A percentile compares a stretch with the other conserved stretches of the same genome.
These are phyloP conservation scores for Neosilurus hyrtlii DNA, from an alignment of 2,797 vertebrate species.

Conservation along the genomic window DNA sequence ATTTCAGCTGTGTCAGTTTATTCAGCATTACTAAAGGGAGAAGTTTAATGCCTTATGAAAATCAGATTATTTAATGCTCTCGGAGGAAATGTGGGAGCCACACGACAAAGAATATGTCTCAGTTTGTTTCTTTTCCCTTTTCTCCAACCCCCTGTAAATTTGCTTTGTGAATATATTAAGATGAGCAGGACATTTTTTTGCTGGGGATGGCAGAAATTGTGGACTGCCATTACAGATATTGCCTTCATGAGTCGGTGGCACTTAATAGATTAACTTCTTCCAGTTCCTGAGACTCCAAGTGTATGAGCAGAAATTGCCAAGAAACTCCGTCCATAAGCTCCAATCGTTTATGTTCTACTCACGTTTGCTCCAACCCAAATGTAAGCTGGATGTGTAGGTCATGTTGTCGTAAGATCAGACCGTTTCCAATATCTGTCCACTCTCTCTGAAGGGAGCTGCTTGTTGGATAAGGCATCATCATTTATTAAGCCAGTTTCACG, in stretches of 20 bases:
- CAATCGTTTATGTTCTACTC: background rate
- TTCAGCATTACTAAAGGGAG: background rate
- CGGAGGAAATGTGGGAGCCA: background rate
- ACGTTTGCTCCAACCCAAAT: background rate
- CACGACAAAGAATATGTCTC: background rate
- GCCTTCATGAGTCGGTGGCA: constrained; percentile 13
- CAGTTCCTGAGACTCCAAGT: background rate
- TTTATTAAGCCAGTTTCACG: background rate
- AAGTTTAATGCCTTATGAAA: background rate
- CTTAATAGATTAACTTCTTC: constrained; percentile 28
- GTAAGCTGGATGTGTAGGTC: background rate
- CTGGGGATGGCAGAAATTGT: constrained; percentile 15
- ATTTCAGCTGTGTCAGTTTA: background rate
- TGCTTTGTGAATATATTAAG: constrained; percentile 3
- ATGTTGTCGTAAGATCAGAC: background rate
- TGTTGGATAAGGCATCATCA: background rate
- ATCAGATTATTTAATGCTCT: background rate
- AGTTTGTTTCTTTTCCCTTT: background rate
- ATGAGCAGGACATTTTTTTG: background rate
- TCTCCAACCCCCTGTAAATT: background rate
- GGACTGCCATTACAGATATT: constrained; percentile 16
- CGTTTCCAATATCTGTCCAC: background rate
- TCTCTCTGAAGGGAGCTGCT: background rate
- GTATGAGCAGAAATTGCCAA: background rate
- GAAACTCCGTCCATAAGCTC: background rate